Evolutionary conservation across 2,888 invertebrate genomes (phyloP).

Genomic region (Tetragonula carbonaria): DNA sequence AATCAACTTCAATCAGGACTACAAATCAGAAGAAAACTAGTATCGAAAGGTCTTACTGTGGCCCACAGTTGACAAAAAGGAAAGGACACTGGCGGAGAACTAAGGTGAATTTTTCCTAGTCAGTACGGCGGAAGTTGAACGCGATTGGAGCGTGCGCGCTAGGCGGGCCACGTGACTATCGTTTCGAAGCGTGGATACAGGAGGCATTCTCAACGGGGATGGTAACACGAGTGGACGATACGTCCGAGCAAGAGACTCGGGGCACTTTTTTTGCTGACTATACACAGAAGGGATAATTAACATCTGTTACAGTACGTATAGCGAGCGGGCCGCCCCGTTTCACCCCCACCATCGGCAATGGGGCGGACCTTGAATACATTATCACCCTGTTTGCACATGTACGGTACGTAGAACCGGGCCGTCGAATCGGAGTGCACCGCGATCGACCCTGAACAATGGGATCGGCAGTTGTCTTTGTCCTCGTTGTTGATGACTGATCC

Average conservation of each 20-base stretch:
- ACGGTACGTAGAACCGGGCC: slow-evolving; percentile 60
- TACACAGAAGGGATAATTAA: slow-evolving; percentile 84
- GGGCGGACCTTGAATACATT: slow-evolving; percentile 84
- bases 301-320: slow-evolving; percentile 83
- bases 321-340: slow-evolving; percentile 81
- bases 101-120: slow-evolving; percentile 55
- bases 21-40: too few species aligned
- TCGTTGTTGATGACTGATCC: neutral
- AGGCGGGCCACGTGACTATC: slow-evolving; percentile 57
- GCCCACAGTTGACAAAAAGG: slow-evolving; percentile 18
- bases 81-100: slow-evolving; percentile 17
- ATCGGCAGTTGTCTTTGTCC: slow-evolving; percentile 36
- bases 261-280: slow-evolving; percentile 70
- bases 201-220: slow-evolving; percentile 52
- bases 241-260: slow-evolving; percentile 62
- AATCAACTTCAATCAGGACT: neutral
- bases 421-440: slow-evolving; percentile 62
- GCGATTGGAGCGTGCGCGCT: slow-evolving; percentile 61
- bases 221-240: slow-evolving; percentile 64
- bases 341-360: slow-evolving; percentile 78
- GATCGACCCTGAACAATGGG: slow-evolving; percentile 65
- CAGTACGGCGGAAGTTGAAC: slow-evolving; percentile 54
- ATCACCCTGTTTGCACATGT: slow-evolving; percentile 79
- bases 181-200: slow-evolving; percentile 46
- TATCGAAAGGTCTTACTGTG: neutral